Percentiles rank a stretch among this genome's conserved stretches.
Conservation (phyloP, 2,797 vertebrate genomes). For the Buphagus erythrorhynchus region DNA sequence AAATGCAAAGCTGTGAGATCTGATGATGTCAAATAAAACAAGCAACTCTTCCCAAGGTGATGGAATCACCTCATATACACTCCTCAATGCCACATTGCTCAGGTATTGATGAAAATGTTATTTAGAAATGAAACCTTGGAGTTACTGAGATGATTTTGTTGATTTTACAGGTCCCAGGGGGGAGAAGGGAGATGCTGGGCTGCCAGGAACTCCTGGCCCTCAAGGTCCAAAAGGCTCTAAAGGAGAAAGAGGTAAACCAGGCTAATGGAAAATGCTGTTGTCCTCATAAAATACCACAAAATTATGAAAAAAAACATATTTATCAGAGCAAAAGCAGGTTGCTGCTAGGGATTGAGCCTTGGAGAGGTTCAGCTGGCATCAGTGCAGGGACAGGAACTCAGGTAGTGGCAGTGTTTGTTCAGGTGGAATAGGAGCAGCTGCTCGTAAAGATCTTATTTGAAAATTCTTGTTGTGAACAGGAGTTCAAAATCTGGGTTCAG, state of each 20-base stretch:
- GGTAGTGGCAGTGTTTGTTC: background rate
- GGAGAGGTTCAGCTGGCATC: background rate
- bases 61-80: background rate
- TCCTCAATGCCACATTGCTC: background rate
- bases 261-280: background rate
- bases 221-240: slow-evolving; percentile 78
- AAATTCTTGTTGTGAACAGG: background rate
- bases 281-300: background rate
- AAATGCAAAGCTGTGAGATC: background rate
- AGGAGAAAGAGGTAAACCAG: slow-evolving; percentile 79
- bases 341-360: background rate
- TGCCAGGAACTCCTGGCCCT: slow-evolving; percentile 74
- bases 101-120: background rate
- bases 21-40: background rate
- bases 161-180: slow-evolving; percentile 83
- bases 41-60: background rate
- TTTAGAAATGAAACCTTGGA: background rate
- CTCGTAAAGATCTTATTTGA: background rate
- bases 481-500: background rate
- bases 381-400: background rate
- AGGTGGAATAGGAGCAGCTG: background rate
- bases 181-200: slow-evolving; percentile 83
- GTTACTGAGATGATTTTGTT: background rate
- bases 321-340: background rate
- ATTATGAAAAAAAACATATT: accelerated